phyloP scores from a whole-genome alignment of 2,888 invertebrate genomes.

The Podabrus alpinus region DNA sequence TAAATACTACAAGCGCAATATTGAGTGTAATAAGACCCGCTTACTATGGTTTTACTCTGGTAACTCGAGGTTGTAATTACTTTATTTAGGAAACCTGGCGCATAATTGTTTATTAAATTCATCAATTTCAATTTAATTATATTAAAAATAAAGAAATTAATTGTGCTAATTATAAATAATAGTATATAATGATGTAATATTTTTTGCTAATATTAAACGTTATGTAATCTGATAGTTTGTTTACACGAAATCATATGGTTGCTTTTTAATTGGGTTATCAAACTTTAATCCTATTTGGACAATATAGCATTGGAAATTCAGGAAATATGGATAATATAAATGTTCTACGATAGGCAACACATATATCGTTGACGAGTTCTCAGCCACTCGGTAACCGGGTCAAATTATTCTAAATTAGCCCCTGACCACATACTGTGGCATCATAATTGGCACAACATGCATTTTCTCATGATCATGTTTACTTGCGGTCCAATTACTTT shows the following conservation, averaged over 20 bases:
- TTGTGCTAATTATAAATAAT: not conserved
- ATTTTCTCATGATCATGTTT: no score
- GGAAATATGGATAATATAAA: not conserved
- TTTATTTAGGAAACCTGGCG: not conserved
- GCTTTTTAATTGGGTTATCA: no score
- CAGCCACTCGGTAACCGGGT: not conserved
- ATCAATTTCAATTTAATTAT: not conserved
- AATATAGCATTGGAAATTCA: not conserved
- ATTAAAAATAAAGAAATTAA: not conserved
- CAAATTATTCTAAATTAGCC: not conserved
- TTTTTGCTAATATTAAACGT: no score
- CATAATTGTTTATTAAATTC: not conserved
- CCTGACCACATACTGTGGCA: not conserved
- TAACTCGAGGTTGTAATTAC: not conserved
- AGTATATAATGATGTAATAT: not conserved
- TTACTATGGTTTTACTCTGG: not conserved
- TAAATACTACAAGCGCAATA: not conserved
- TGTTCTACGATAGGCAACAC: not conserved
- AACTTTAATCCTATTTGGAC: not conserved
- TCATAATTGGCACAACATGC: not conserved
- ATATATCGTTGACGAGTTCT: not conserved
- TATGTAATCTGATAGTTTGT: no score
- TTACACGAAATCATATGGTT: no score
- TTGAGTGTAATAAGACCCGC: not conserved
- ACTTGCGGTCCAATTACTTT: no score